Evolutionary conservation across 2,797 vertebrate species (phyloP), one percentile per base, ranked within the genome.

Genomic region (Sebastes hubbsi): DNA sequence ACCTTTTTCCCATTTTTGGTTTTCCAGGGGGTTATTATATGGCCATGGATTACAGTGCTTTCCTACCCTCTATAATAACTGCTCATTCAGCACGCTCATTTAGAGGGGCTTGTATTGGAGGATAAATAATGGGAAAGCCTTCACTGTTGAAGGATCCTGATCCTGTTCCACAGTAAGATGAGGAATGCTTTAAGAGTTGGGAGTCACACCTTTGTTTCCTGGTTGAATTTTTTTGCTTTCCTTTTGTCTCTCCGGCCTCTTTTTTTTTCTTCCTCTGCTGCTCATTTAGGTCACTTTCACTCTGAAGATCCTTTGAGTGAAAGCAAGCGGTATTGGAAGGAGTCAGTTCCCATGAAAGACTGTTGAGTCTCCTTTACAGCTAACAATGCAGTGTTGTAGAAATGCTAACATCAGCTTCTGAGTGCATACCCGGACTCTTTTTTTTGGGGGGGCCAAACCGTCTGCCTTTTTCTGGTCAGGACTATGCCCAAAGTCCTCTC

Each of bases 1-100:
- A 90, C 87, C 77, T 84, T 87, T 83, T 86, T 69, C 64, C 63
- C 71, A 69, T 86, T 84, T 86, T 88, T 79, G 69, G 65, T 87
- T 91, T 94, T 91, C 86, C 69, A 78, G 79, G 64, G 82, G 80
- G 82, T 93, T 91, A 92, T 94, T 93, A 88, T 79, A 90, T 89
- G 62, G 64, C 83, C 56, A 70, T 87, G 83, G 86, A 91, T 93
- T 86, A 85, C 85, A 87, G 76, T 87, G 24, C 74, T 80, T 86
- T 63, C 61, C 49, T 83, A 76, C 68, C 75, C 87, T 14, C 86
- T 78, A 66, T 90, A 91, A 93, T 91, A 91, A 90, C 82, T 75
- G 72, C 82, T 90, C 91, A 85, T 92, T 92, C 90, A 91, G 81
- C 87, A 87, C 64, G 73, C 82, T 86, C 64, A 83, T 90, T 93